These are phyloP conservation scores for Crenuchus spilurus DNA, from an alignment of 2,797 vertebrate genomes.

Conservation along the genomic window DNA sequence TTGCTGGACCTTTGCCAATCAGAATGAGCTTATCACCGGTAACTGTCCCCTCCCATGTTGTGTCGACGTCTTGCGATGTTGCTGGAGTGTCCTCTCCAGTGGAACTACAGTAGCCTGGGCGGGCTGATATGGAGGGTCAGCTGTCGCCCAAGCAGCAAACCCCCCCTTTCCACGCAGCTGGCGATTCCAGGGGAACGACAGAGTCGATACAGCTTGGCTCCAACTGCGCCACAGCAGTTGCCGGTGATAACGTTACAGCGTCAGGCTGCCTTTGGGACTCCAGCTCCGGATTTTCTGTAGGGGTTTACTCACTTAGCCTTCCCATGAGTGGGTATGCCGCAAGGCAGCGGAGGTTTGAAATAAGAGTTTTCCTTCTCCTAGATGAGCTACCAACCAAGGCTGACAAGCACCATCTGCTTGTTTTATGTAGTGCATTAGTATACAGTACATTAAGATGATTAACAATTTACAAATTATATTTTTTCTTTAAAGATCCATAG, in stretches of 20 bases:
- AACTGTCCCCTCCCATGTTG: conserved; percentile 13
- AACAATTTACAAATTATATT: too few species aligned
- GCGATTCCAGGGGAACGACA: background rate
- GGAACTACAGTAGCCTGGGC: background rate
- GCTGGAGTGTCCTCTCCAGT: conserved; percentile 19
- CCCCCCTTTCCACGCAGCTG: too few species aligned
- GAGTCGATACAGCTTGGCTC: background rate
- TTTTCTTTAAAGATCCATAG: too few species aligned
- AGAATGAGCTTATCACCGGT: too few species aligned
- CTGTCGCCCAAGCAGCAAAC: background rate
- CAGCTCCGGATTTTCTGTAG: background rate
- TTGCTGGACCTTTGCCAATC: too few species aligned
- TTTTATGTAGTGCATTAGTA: too few species aligned
- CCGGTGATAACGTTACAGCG: background rate
- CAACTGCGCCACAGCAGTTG: background rate
- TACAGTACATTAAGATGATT: too few species aligned
- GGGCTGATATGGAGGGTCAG: background rate
- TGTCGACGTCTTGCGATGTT: background rate
- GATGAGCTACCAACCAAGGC: too few species aligned
- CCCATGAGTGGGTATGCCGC: too few species aligned
- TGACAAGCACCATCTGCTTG: background rate
- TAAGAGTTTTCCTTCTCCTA: too few species aligned
- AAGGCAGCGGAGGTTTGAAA: too few species aligned
- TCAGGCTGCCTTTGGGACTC: background rate
- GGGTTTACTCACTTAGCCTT: too few species aligned